phyloP scores from a whole-genome alignment of 2,888 invertebrate species.

The Yponomeuta cagnagella region DNA sequence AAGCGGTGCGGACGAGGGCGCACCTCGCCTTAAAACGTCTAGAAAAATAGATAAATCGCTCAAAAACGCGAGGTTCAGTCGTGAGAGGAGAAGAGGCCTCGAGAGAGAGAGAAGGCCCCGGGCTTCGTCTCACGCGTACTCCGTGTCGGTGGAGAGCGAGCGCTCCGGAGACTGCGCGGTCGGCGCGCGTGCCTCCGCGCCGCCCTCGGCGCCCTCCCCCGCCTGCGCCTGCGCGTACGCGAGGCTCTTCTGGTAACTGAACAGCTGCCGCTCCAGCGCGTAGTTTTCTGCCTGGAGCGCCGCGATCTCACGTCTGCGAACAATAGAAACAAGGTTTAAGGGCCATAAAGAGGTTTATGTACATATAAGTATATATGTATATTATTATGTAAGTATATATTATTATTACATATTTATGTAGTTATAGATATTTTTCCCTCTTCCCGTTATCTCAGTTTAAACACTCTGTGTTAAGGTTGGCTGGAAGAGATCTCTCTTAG shows the following conservation, averaged over 20 bases:
- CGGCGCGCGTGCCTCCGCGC: conserved; percentile 34
- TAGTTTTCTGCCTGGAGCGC: conserved; percentile 90
- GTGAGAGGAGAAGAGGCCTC: conserved; percentile 60
- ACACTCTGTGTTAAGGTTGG: no score
- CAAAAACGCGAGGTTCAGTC: conserved; percentile 75
- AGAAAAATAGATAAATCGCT: conserved; percentile 77
- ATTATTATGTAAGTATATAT: no score
- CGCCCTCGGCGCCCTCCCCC: conserved; percentile 58
- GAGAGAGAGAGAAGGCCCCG: conserved; percentile 20
- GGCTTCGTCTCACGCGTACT: conserved; percentile 79
- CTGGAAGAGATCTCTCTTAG: no score
- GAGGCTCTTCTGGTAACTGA: conserved; percentile 88
- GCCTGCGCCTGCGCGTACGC: conserved; percentile 82
- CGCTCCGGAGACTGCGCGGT: conserved; percentile 70
- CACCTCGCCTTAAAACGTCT: conserved; percentile 74
- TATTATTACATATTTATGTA: no score
- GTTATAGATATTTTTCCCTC: no score
- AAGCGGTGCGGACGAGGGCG: conserved; percentile 73
- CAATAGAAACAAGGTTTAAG: not conserved
- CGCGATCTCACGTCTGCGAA: conserved; percentile 83
- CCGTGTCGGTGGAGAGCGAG: conserved; percentile 81
- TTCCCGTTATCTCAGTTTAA: no score
- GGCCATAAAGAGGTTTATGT: not conserved
- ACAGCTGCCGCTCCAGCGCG: conserved; percentile 86
- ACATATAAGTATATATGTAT: no score